phyloP scores from a whole-genome alignment of 1,140 invertebrate species.

The Drosophila paulistorum region DNA sequence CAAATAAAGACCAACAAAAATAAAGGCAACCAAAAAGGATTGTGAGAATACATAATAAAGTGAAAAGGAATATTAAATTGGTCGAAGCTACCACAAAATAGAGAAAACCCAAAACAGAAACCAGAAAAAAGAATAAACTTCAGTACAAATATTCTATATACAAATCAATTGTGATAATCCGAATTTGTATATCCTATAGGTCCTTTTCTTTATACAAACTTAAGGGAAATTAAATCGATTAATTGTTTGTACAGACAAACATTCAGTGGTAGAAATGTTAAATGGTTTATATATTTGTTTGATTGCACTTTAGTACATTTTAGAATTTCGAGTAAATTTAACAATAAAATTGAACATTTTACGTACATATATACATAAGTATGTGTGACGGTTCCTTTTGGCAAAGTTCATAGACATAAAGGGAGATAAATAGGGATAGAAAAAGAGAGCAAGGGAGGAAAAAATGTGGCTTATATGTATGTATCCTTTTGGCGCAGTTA shows the following conservation, averaged over 20 bases:
- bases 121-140: too few species aligned
- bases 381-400: not conserved
- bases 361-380: not conserved
- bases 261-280: too few species aligned
- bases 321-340: slow-evolving; percentile 10
- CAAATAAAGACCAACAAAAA: not conserved
- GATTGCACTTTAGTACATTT: too few species aligned
- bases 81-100: not conserved
- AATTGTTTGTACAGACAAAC: too few species aligned
- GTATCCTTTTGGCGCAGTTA: slow-evolving; percentile 39
- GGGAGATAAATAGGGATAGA: not conserved
- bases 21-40: not conserved
- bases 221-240: too few species aligned
- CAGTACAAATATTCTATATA: too few species aligned
- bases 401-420: not conserved
- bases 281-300: too few species aligned
- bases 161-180: too few species aligned
- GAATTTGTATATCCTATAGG: too few species aligned
- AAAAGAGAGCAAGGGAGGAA: not conserved
- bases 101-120: not conserved
- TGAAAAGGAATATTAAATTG: slow-evolving; percentile 15
- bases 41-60: slow-evolving; percentile 47
- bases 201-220: too few species aligned
- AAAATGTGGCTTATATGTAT: slow-evolving; percentile 20
- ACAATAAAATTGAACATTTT: slow-evolving; percentile 2